phyloP scores from a whole-genome alignment of 2,113 vertebrate species.

The Ariopsis seemanni region DNA sequence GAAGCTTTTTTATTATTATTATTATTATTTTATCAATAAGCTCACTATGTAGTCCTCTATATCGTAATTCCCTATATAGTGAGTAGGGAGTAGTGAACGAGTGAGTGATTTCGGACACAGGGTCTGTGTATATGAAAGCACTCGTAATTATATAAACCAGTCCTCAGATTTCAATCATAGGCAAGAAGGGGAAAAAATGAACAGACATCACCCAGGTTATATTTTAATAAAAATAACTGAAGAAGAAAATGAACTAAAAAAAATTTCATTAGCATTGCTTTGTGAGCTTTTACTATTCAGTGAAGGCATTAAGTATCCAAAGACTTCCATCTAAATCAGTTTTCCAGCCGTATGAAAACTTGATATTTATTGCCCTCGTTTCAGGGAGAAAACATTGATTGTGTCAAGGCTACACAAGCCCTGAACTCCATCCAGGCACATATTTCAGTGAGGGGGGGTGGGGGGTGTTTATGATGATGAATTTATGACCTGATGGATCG shows the following conservation, averaged over 20 bases:
- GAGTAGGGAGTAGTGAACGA: no score
- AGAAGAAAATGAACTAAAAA: background rate
- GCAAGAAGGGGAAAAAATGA: background rate
- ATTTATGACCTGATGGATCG: conserved; percentile 33
- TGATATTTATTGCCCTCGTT: background rate
- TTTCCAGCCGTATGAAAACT: background rate
- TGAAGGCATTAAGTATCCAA: conserved; percentile 2
- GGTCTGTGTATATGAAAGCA: background rate
- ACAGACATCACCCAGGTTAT: background rate
- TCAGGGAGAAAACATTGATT: background rate
- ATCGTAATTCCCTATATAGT: no score
- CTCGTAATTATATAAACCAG: background rate
- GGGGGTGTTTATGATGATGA: background rate
- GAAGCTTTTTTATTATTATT: no score
- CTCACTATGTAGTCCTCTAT: no score
- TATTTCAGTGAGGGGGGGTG: background rate
- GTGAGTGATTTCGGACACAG: no score
- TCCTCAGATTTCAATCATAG: background rate
- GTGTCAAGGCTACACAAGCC: background rate
- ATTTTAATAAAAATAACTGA: background rate
- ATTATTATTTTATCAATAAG: no score
- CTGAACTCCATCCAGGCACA: conserved; percentile 20
- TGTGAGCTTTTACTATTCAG: background rate
- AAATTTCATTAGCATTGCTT: background rate
- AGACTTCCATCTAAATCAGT: background rate